phyloP scores from a whole-genome alignment of 2,888 invertebrate species.

The Notocelia uddmanniana region DNA sequence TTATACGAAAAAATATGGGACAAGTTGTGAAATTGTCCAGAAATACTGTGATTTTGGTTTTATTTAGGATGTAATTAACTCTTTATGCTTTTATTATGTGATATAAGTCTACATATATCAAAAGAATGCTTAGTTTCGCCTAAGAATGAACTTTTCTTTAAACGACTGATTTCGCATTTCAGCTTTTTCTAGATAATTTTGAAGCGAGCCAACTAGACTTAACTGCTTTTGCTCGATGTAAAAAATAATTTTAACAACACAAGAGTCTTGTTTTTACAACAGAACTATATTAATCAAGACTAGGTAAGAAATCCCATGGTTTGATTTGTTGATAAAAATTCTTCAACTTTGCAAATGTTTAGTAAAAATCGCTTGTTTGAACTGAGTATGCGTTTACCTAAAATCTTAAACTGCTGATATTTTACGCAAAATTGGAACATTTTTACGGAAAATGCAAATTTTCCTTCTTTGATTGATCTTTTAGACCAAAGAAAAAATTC shows the following conservation, averaged over 20 bases:
- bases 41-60: conserved; percentile 85
- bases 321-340: neutral
- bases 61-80: conserved; percentile 79
- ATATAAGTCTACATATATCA: conserved; percentile 75
- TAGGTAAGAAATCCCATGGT: conserved; percentile 18
- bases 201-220: conserved; percentile 47
- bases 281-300: conserved; percentile 11
- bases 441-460: no score
- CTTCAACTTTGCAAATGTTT: neutral
- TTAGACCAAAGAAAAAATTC: no score
- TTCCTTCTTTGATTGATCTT: no score
- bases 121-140: conserved; percentile 62
- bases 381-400: neutral
- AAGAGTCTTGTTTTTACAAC: conserved; percentile 10
- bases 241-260: conserved; percentile 8
- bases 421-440: neutral
- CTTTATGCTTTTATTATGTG: conserved; percentile 81
- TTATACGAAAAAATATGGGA: conserved; percentile 76
- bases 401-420: neutral
- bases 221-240: conserved; percentile 25
- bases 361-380: neutral
- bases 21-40: conserved; percentile 81
- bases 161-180: conserved; percentile 72
- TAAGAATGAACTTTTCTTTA: conserved; percentile 52
- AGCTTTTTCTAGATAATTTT: conserved; percentile 59